phyloP scores from a whole-genome alignment of 1,140 invertebrate genomes.

The Orius laevigatus region DNA sequence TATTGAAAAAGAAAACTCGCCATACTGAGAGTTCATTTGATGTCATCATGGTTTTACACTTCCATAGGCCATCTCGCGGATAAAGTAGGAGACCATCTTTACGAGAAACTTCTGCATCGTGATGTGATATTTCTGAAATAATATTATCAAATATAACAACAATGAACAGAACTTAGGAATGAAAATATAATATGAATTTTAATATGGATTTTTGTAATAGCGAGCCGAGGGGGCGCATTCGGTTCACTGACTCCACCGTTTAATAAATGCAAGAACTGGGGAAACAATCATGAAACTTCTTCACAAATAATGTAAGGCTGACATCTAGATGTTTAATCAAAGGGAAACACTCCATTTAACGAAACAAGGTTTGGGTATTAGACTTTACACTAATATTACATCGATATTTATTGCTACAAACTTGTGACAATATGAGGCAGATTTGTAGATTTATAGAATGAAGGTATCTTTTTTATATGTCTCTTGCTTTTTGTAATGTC shows the following conservation, averaged over 20 bases:
- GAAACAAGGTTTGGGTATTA: too few relatives aligned
- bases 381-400: too few relatives aligned
- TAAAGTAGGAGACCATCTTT: conserved; percentile 66
- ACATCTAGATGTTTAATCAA: too few relatives aligned
- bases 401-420: too few relatives aligned
- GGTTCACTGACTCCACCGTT: neutral
- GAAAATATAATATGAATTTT: neutral
- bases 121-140: conserved; percentile 57
- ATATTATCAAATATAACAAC: too few relatives aligned
- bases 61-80: conserved; percentile 66
- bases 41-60: conserved; percentile 80
- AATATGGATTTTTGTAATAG: neutral
- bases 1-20: conserved; percentile 32
- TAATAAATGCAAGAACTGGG: neutral
- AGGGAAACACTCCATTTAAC: too few relatives aligned
- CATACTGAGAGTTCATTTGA: conserved; percentile 76
- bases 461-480: too few relatives aligned
- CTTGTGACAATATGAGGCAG: too few relatives aligned
- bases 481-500: too few relatives aligned
- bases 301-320: neutral
- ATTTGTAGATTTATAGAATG: too few relatives aligned
- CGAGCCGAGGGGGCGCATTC: neutral
- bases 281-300: neutral
- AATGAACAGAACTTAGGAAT: too few relatives aligned
- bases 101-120: conserved; percentile 48